A percentile compares a stretch with the other conserved stretches of the same genome.
These are phyloP conservation scores for Pachliopta kotzebuea DNA, from an alignment of 2,888 invertebrate species.

Conservation along the genomic window DNA sequence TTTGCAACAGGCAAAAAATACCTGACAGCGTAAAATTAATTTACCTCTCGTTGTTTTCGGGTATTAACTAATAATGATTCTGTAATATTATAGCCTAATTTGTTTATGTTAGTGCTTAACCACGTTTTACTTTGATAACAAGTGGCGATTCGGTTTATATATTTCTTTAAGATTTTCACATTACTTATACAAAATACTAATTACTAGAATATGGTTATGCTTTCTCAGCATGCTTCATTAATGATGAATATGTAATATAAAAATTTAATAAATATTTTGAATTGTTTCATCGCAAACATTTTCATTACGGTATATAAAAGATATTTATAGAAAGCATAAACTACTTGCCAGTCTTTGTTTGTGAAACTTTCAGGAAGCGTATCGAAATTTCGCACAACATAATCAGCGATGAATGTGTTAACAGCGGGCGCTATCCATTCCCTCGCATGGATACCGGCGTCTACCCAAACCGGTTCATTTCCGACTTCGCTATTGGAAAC, in stretches of 20 bases:
- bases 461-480: constrained; percentile 86
- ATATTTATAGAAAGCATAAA: not conserved
- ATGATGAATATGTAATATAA: not conserved
- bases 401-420: constrained; percentile 87
- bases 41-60: constrained; percentile 85
- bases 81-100: constrained; percentile 1
- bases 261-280: too few species aligned
- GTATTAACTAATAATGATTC: not conserved
- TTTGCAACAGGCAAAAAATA: constrained; percentile 88
- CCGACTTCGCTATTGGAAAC: constrained; percentile 85
- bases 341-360: constrained; percentile 84
- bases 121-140: not conserved
- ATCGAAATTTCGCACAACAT: constrained; percentile 86
- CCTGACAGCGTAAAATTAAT: constrained; percentile 49
- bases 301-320: too few species aligned
- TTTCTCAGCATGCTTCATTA: too few species aligned
- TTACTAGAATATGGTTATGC: too few species aligned
- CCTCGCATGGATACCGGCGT: constrained; percentile 92
- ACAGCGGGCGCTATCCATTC: constrained; percentile 95
- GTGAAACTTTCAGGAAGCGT: constrained; percentile 82
- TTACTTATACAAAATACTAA: too few species aligned
- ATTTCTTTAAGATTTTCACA: too few species aligned
- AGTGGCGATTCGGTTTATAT: not conserved
- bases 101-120: not conserved
- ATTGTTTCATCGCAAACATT: too few species aligned